phyloP scores from a whole-genome alignment of 2,797 vertebrate genomes.

The Odontamblyopus rebecca region DNA sequence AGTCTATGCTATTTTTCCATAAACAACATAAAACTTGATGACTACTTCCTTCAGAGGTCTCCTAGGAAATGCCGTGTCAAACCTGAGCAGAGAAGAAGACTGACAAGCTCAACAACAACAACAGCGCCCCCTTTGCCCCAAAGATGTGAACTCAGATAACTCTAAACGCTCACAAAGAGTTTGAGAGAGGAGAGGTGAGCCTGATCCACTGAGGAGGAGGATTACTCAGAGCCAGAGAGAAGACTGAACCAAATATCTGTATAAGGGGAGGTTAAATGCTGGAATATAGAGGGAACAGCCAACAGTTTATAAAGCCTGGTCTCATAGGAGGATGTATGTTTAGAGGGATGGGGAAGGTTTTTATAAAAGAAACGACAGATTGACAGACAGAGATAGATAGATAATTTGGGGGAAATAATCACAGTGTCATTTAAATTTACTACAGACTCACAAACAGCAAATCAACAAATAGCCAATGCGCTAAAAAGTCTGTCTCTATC shows the following conservation, averaged over 20 bases:
- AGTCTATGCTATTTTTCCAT: slow-evolving; percentile 22
- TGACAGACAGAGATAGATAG: too few species aligned
- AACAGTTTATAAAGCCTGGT: background rate
- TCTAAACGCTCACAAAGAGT: slow-evolving; percentile 37
- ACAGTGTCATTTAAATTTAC: too few species aligned
- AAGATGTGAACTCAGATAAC: slow-evolving; percentile 50
- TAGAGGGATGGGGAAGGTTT: background rate
- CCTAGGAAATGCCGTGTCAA: slow-evolving; percentile 53
- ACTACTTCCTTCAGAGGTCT: slow-evolving; percentile 41
- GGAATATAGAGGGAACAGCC: background rate
- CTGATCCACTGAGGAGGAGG: slow-evolving; percentile 23
- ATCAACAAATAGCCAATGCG: too few species aligned
- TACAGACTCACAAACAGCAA: too few species aligned
- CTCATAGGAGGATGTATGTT: background rate
- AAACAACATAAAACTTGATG: slow-evolving; percentile 44
- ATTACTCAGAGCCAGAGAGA: slow-evolving; percentile 16
- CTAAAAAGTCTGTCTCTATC: too few species aligned
- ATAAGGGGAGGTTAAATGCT: slow-evolving; percentile 21
- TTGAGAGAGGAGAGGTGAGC: slow-evolving; percentile 17
- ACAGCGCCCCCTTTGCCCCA: slow-evolving; percentile 39
- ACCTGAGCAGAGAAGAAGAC: slow-evolving; percentile 44
- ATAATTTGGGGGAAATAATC: too few species aligned
- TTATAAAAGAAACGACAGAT: too few species aligned
- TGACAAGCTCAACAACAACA: slow-evolving; percentile 49
- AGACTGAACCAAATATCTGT: slow-evolving; percentile 12